These are phyloP conservation scores for Globicephala melas DNA, from an alignment of 2,113 vertebrate species.

Conservation along the genomic window DNA sequence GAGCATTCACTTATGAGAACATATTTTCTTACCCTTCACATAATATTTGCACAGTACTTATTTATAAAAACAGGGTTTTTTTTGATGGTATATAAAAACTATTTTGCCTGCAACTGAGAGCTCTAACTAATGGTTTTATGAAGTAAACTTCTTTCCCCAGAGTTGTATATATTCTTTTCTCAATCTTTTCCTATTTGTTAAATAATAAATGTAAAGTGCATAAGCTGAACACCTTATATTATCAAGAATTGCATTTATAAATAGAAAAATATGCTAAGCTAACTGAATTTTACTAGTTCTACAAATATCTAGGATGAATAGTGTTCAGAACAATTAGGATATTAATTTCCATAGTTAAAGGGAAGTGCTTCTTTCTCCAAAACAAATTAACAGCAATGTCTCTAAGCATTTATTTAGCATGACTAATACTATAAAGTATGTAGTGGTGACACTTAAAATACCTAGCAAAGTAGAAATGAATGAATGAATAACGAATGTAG, in stretches of 20 bases:
- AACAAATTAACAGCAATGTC: conserved; percentile 21
- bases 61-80: neutral
- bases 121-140: neutral
- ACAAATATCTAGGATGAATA: conserved; percentile 9
- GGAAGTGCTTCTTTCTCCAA: neutral
- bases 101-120: neutral
- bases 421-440: neutral
- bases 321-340: conserved; percentile 11
- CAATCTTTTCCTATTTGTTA: neutral
- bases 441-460: neutral
- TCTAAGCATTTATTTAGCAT: conserved; percentile 11
- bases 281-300: conserved; percentile 5
- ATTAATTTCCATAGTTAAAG: conserved; percentile 30
- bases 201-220: neutral
- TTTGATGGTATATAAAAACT: neutral
- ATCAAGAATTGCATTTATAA: conserved; percentile 8
- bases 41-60: neutral
- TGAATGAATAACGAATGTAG: neutral
- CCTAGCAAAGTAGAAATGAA: neutral
- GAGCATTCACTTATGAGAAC: neutral
- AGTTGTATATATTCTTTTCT: neutral
- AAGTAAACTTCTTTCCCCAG: neutral
- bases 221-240: neutral
- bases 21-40: neutral
- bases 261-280: neutral